Percentiles rank a stretch among this genome's conserved stretches.
Evolutionary conservation across 2,113 vertebrate species (phyloP).

Genomic region (Prinia subflava): DNA sequence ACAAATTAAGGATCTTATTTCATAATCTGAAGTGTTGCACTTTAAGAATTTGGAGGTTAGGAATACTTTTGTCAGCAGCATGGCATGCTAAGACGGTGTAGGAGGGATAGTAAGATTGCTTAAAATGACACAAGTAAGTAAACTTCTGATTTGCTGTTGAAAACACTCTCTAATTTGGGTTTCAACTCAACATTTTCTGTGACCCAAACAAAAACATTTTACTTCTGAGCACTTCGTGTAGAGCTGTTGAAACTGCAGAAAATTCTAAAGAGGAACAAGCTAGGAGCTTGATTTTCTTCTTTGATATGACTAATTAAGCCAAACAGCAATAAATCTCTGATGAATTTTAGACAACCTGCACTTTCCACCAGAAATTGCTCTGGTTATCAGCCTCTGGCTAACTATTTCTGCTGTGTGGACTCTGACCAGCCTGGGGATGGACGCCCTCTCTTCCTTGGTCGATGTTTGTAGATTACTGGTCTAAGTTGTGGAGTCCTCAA

Average conservation of each 20-base stretch:
- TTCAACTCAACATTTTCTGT: not conserved
- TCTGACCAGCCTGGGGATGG: not conserved
- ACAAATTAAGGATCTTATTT: not conserved
- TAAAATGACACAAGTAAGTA: not conserved
- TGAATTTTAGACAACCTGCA: not conserved
- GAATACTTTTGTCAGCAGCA: not conserved
- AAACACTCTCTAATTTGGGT: not conserved
- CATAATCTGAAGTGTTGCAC: not conserved
- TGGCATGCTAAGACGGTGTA: not conserved
- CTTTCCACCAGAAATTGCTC: not conserved
- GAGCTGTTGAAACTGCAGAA: not conserved
- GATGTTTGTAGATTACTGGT: not conserved
- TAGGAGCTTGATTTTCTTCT: not conserved
- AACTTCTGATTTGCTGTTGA: not conserved
- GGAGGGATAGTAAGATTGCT: not conserved
- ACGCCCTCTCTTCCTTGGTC: not conserved
- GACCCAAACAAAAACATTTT: not conserved
- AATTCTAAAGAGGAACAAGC: not conserved
- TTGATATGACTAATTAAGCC: not conserved
- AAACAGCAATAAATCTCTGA: not conserved
- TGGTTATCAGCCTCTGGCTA: not conserved
- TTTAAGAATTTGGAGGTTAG: not conserved
- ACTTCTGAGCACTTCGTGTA: not conserved
- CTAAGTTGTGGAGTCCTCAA: not conserved
- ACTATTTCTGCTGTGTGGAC: accelerated